Evolutionary conservation across 2,797 vertebrate species (phyloP), one percentile per base, ranked within the genome.

Genomic region (Epinephelus awoara): DNA sequence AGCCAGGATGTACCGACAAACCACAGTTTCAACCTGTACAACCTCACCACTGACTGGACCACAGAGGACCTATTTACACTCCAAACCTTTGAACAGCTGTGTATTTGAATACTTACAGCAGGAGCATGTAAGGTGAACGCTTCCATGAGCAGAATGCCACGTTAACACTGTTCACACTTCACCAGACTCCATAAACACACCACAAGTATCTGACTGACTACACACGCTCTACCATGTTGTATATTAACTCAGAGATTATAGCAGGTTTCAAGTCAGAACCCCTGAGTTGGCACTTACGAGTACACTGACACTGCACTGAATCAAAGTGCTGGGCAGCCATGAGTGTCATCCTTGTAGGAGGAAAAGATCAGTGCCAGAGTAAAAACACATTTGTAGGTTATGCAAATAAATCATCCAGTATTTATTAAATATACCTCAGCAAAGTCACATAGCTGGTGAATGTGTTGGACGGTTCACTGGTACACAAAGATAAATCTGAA

Each of bases 231-330:
- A 18, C 29, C 21, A 34, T 70, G 86, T 62, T 91, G 85, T 58
- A 81, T 17, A 85, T 92, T 89, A 90, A 92, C 90, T 64, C 23
- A 10, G 9, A 10, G 38, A 27, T 52, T 55, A 15, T 10, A 50
- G 42, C 50, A 49, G 44, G 13, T 67, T 67, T 74, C 19, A 47
- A 56, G 49, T 12, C 42, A 29, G n/a, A 63, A 8, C 64, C 50
- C 23, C 34, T 17, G 12, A 27, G 6, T 47, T 34, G 34, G 34
- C 34, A 34, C 7, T 34, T 34, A 34, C 6, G n/a, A 59, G 23
- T 21, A 12, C 49, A 55, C 23, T 51, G 49, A 8, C 19, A 51
- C 19, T 11, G 40, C 40, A 42, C 9, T 18, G 62, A 50, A 47
- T 57, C 52, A 79, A 76, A 84, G 78, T 71, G 49, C 75, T 49